Base-by-base conservation (phyloP, 2,113 vertebrate species). In the Xenopus tropicalis region DNA sequence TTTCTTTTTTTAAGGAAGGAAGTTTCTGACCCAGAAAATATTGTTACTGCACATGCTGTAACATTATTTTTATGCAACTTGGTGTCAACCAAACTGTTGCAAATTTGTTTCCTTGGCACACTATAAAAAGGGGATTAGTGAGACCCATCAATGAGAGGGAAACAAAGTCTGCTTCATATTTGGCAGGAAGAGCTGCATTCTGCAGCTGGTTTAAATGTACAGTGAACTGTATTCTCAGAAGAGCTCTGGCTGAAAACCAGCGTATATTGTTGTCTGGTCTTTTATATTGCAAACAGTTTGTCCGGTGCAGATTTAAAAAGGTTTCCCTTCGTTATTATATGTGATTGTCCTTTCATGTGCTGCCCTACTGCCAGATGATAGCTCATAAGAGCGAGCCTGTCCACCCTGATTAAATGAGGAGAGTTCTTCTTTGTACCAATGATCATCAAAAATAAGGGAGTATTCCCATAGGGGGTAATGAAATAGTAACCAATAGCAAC, bases 71-170 rank as follows among this genome's bases (percentile, higher is more conserved):
- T 54, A 4, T 54, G 52, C 52, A 54, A 54, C 9, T n/a, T 54
- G 52, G 19, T 54, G 52, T 54, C 52, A n/a, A 3, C 16, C 19
- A n/a, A 54, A 54, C 8, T 20, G 11, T n/a, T 54, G 3, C 19
- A 54, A 54, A 54, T 62, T 62, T 62, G 23, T 62, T 62, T 62
- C 25, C 23, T 37, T 62, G 61, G 61, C 61, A 93, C 83, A 92
- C 91, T 14, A 94, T 98, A 88, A 96, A 94, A 82, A 94, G 94
- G 0, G 92, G 94, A 79, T 84, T 95, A 83, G 91, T 98, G 82
- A 96, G 93, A 91, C 98, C 97, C 88, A 96, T 98, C 85, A 98
- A 97, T 85, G 93, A 95, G 86, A 90, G 96, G 74, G 89, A 91
- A 3, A 95, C 95, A 61, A 61, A 61, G 61, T 1, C 23, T 14